Evolutionary conservation across 2,797 vertebrate genomes (phyloP).

Genomic region (Varecia variegata): DNA sequence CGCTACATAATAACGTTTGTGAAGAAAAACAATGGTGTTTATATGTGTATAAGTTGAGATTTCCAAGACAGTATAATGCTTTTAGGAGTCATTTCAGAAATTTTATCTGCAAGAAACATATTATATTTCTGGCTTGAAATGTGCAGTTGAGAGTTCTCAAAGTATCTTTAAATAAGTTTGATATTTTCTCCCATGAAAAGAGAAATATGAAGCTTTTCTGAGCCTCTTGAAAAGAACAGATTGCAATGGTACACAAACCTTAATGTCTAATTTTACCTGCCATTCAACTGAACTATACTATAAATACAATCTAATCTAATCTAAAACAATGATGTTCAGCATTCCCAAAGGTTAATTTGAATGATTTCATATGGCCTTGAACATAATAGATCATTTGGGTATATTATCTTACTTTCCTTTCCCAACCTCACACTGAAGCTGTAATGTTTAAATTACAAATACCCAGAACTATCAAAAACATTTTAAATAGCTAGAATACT

Average conservation of each 20-base stretch:
- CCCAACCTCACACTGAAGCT: slow-evolving; percentile 53
- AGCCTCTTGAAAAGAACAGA: slow-evolving; percentile 13
- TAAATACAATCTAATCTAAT: slow-evolving; percentile 41
- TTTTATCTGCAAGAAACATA: not conserved
- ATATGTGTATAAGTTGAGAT: not conserved
- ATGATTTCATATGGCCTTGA: slow-evolving; percentile 43
- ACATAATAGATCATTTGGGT: slow-evolving; percentile 66
- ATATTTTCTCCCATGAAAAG: not conserved
- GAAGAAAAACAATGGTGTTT: not conserved
- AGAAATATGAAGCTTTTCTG: not conserved
- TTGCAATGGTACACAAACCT: not conserved
- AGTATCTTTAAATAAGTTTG: slow-evolving; percentile 49
- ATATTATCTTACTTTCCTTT: slow-evolving; percentile 53
- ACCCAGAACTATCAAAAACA: slow-evolving; percentile 48
- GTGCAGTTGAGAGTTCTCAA: not conserved
- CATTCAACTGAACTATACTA: slow-evolving; percentile 43
- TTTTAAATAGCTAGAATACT: slow-evolving; percentile 48
- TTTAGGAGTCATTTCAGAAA: not conserved
- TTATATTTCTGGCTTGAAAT: slow-evolving; percentile 13
- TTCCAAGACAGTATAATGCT: not conserved
- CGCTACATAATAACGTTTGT: not conserved
- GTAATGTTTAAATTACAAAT: slow-evolving; percentile 67
- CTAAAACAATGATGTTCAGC: slow-evolving; percentile 48
- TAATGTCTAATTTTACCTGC: slow-evolving; percentile 40
- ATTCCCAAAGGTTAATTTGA: slow-evolving; percentile 72